These are phyloP conservation scores for Bubo blakistoni DNA, from an alignment of 2,113 vertebrate species.

Conservation along the genomic window DNA sequence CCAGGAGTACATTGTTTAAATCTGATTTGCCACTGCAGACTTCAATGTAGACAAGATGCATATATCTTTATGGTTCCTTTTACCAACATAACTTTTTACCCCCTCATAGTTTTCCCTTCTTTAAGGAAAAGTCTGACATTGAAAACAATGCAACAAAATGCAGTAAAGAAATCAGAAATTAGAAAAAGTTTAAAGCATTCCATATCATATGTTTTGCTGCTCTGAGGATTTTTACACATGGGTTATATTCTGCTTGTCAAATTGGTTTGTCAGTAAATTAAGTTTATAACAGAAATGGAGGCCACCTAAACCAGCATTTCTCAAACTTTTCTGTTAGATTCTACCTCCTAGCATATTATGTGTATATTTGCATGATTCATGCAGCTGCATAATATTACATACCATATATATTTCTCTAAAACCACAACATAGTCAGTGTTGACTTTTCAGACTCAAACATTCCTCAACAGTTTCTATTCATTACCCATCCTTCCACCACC, in stretches of 20 bases:
- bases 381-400: neutral
- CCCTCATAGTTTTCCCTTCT: neutral
- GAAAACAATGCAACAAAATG: neutral
- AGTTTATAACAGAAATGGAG: neutral
- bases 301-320: neutral
- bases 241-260: neutral
- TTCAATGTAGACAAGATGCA: neutral
- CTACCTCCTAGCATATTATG: neutral
- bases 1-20: neutral
- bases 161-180: neutral
- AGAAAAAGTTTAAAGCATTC: neutral
- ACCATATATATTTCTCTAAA: neutral
- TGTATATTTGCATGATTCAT: accelerated
- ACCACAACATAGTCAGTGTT: neutral
- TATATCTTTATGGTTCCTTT: neutral
- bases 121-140: neutral
- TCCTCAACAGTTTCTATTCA: neutral
- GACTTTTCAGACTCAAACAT: neutral
- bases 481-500: neutral
- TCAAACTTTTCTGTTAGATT: neutral
- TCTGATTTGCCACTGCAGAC: neutral
- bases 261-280: neutral
- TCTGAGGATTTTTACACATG: neutral
- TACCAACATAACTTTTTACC: neutral
- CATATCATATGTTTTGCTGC: neutral